Conservation (phyloP, 2,888 invertebrate genomes). For the Ophion slaviceki region DNA sequence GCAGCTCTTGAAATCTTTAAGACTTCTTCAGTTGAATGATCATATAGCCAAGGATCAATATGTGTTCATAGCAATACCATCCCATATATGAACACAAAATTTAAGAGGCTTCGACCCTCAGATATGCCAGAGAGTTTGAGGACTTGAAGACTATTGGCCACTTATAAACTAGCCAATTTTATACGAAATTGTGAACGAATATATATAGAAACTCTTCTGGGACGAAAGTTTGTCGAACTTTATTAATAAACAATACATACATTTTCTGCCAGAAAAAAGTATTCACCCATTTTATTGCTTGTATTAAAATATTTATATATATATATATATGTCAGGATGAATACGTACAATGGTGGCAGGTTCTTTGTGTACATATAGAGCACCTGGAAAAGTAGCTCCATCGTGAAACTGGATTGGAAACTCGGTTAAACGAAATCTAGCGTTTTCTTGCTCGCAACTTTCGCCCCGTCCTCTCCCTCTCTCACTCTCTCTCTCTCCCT, state of each 20-base stretch:
- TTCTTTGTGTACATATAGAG: background rate
- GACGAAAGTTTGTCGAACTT: background rate
- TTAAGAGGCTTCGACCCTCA: constrained; percentile 41
- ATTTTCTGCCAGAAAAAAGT: background rate
- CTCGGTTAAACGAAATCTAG: constrained; percentile 28
- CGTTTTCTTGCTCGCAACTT: background rate
- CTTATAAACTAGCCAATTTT: constrained; percentile 56
- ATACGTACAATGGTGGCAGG: background rate
- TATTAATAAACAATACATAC: background rate
- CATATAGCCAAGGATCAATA: too few species aligned
- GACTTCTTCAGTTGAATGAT: too few species aligned
- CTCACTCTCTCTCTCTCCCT: background rate
- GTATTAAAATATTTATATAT: background rate
- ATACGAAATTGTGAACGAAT: constrained; percentile 36
- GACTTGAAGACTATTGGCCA: constrained; percentile 44
- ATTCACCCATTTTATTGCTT: background rate
- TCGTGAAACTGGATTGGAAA: constrained; percentile 38
- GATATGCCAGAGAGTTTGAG: constrained; percentile 18
- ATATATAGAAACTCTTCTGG: constrained; percentile 42
- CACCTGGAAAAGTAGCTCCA: constrained; percentile 44
- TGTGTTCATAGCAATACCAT: background rate
- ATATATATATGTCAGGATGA: background rate
- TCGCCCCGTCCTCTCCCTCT: background rate
- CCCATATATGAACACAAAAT: constrained; percentile 6
- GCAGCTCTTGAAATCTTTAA: too few species aligned